A percentile compares a stretch with the other conserved stretches of the same genome.
Evolutionary conservation across 2,888 invertebrate genomes (phyloP).

Genomic region (Shargacucullia verbasci): DNA sequence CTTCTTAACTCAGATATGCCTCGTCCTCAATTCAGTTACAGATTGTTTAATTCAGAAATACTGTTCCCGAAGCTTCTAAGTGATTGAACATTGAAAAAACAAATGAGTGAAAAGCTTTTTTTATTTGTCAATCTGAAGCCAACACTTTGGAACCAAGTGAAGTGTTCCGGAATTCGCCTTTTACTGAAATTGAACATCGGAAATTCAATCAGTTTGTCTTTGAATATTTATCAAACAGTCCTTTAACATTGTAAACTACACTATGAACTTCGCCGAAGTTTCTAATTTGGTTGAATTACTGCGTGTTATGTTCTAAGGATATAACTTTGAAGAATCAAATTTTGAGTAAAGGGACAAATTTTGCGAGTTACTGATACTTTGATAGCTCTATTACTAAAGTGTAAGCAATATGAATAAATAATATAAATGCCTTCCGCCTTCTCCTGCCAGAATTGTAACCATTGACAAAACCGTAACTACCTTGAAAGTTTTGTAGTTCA

Average conservation of each 20-base stretch:
- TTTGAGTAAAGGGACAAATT: slow-evolving; percentile 12
- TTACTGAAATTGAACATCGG: slow-evolving; percentile 48
- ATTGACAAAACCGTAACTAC: too few relatives aligned
- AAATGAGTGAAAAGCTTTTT: slow-evolving; percentile 49
- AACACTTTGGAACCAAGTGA: slow-evolving; percentile 45
- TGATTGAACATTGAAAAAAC: slow-evolving; percentile 55
- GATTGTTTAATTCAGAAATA: slow-evolving; percentile 52
- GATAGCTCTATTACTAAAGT: slow-evolving; percentile 16
- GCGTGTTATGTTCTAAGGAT: slow-evolving; percentile 8
- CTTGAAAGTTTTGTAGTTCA: too few relatives aligned
- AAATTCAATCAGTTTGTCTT: slow-evolving; percentile 33
- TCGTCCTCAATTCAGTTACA: slow-evolving; percentile 36
- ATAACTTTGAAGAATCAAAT: slow-evolving; percentile 19
- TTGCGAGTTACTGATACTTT: slow-evolving; percentile 6
- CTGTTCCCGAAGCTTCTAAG: slow-evolving; percentile 53
- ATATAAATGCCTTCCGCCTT: neutral
- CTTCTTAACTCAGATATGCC: slow-evolving; percentile 24
- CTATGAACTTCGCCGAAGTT: slow-evolving; percentile 23
- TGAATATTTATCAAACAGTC: slow-evolving; percentile 38
- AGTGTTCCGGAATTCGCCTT: slow-evolving; percentile 45
- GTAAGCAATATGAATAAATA: slow-evolving; percentile 5
- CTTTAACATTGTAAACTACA: too few relatives aligned
- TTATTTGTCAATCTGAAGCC: slow-evolving; percentile 47
- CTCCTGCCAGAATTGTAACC: too few relatives aligned
- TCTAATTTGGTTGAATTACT: slow-evolving; percentile 26